Conservation (phyloP, 1,140 invertebrate genomes). For the Drosophila lacteicornis region DNA sequence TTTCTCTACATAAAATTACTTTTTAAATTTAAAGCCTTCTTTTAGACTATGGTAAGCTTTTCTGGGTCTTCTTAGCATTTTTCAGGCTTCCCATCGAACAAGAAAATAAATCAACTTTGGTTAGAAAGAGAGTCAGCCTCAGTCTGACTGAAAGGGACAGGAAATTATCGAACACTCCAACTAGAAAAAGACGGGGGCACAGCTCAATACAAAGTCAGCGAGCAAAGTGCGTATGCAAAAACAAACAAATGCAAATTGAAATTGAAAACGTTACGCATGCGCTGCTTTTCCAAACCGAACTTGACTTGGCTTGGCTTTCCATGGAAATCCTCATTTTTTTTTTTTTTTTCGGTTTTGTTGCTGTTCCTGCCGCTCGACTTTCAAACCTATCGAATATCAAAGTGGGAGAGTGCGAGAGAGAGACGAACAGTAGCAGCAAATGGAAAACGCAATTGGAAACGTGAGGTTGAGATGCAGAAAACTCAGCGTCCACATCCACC, state of each 20-base stretch:
- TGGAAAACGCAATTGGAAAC: constrained; percentile 76
- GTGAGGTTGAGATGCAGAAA: constrained; percentile 53
- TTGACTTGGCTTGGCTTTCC: constrained; percentile 30
- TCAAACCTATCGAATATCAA: constrained; percentile 74
- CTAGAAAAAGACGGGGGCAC: neutral
- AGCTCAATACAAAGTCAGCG: constrained; percentile 3
- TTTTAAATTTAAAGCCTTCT: neutral
- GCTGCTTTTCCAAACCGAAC: constrained; percentile 47
- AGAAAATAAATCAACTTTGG: neutral
- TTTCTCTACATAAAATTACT: neutral
- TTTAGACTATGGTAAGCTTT: neutral
- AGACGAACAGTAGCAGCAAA: constrained; percentile 23
- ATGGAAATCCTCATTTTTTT: constrained; percentile 13
- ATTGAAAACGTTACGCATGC: constrained; percentile 84
- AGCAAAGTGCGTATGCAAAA: constrained; percentile 37
- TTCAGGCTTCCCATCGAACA: neutral
- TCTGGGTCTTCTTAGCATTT: constrained; percentile 23
- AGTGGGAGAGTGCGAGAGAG: constrained; percentile 25
- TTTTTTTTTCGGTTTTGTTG: neutral
- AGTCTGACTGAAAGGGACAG: constrained; percentile 5
- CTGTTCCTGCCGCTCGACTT: constrained; percentile 47
- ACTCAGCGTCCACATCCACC: constrained; percentile 7
- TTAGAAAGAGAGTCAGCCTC: neutral
- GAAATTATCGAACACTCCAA: neutral
- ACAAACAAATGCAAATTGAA: constrained; percentile 61